phyloP scores from a whole-genome alignment of 2,888 invertebrate species.

The Mimas tiliae region DNA sequence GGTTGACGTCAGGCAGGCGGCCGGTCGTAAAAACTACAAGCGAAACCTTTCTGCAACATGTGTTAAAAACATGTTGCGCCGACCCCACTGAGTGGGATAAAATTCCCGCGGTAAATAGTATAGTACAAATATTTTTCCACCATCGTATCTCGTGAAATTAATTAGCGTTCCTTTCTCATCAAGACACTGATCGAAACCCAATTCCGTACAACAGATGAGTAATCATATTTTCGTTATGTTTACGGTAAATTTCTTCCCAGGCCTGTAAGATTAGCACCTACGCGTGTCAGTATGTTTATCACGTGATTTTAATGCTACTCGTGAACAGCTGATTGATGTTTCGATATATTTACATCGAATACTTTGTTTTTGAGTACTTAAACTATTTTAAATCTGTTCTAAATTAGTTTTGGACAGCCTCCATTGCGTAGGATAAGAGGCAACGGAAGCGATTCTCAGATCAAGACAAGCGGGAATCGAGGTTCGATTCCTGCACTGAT shows the following conservation, averaged over 20 bases:
- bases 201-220: neutral
- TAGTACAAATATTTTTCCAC: no score
- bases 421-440: no score
- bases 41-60: no score
- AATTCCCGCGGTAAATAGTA: no score
- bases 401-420: neutral
- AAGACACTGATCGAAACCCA: neutral
- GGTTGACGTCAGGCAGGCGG: no score
- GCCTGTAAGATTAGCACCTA: neutral
- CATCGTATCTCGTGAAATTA: neutral
- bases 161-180: neutral
- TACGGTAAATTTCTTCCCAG: neutral
- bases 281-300: neutral
- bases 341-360: neutral
- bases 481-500: no score
- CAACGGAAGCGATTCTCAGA: no score
- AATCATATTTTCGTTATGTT: neutral
- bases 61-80: no score
- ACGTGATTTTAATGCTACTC: neutral
- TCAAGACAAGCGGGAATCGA: no score
- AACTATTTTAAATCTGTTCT: neutral
- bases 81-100: no score
- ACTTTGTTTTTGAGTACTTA: neutral
- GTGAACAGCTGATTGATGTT: neutral
- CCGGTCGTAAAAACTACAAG: no score